Conservation (phyloP, 2,888 invertebrate genomes). For the Pyrochroa serraticornis region DNA sequence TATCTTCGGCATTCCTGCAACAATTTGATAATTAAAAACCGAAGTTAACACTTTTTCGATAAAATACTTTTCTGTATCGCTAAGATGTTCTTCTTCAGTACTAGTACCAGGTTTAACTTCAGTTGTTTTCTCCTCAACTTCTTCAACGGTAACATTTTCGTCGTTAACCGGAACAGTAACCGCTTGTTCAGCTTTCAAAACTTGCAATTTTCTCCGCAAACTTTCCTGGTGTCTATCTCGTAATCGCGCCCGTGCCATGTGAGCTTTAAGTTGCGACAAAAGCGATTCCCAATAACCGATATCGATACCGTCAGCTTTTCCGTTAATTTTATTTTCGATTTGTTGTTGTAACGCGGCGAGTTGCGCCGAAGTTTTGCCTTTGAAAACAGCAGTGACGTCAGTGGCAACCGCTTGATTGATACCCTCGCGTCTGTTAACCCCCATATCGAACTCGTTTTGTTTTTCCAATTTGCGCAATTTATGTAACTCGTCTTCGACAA, state of each 20-base stretch:
- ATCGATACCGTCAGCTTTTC: slow-evolving; percentile 88
- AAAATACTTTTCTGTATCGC: slow-evolving; percentile 51
- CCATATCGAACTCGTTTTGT: slow-evolving; percentile 65
- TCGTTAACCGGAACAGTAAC: slow-evolving; percentile 54
- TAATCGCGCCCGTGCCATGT: slow-evolving; percentile 90
- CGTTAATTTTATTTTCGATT: slow-evolving; percentile 85
- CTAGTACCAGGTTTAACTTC: slow-evolving; percentile 48
- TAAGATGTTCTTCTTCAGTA: slow-evolving; percentile 49
- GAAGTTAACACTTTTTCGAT: slow-evolving; percentile 2
- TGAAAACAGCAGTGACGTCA: slow-evolving; percentile 89
- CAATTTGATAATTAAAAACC: slow-evolving; percentile 19
- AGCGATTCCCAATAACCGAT: slow-evolving; percentile 98
- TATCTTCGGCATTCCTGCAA: slow-evolving; percentile 48
- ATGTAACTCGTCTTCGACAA: slow-evolving; percentile 90
- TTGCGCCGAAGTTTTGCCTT: slow-evolving; percentile 90
- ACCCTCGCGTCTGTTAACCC: slow-evolving; percentile 61
- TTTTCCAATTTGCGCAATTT: slow-evolving; percentile 80
- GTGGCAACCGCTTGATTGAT: slow-evolving; percentile 91
- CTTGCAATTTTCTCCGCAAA: slow-evolving; percentile 83
- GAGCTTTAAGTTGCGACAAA: slow-evolving; percentile 92
- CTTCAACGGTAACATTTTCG: slow-evolving; percentile 44
- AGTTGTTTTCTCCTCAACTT: too few species aligned
- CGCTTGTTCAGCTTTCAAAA: slow-evolving; percentile 84
- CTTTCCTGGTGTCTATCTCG: slow-evolving; percentile 92
- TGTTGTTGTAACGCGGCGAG: slow-evolving; percentile 81